Conservation (phyloP, 2,888 invertebrate species). For the Gymnosoma rotundatum region DNA sequence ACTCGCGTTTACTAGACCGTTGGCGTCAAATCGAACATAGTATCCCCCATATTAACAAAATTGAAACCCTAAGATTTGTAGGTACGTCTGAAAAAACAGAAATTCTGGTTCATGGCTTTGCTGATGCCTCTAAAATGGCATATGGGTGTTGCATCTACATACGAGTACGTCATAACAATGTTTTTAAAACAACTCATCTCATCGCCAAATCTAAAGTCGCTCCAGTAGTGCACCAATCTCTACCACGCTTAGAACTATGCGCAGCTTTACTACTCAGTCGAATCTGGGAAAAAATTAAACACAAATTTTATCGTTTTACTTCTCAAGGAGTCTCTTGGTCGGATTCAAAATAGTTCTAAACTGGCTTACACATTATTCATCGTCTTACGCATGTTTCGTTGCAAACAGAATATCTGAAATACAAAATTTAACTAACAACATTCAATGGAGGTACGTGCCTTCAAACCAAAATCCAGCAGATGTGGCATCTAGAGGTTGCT, state of each 20-base stretch:
- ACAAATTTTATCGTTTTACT: no score
- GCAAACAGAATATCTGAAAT: conserved; percentile 30
- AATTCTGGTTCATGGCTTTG: background rate
- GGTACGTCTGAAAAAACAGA: no score
- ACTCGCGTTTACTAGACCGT: background rate
- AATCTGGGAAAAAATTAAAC: no score
- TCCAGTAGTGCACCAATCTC: no score
- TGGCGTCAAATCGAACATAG: conserved; percentile 7
- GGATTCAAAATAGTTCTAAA: conserved; percentile 5
- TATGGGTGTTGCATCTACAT: no score
- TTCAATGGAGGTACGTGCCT: conserved; percentile 5
- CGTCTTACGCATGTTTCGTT: background rate
- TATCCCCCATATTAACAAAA: background rate
- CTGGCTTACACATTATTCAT: conserved; percentile 1
- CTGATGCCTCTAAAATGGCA: conserved; percentile 20
- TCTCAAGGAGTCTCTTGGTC: background rate
- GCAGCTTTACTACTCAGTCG: no score
- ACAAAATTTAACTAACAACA: background rate
- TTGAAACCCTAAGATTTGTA: conserved; percentile 26
- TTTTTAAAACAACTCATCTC: no score
- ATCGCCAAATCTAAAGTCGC: no score
- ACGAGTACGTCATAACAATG: no score
- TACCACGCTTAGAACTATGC: no score
- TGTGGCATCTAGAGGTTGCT: conserved; percentile 19
- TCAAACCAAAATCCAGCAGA: conserved; percentile 30